These are phyloP conservation scores for Drosophila ananassae DNA, from an alignment of 1,140 invertebrate genomes.

Conservation along the genomic window DNA sequence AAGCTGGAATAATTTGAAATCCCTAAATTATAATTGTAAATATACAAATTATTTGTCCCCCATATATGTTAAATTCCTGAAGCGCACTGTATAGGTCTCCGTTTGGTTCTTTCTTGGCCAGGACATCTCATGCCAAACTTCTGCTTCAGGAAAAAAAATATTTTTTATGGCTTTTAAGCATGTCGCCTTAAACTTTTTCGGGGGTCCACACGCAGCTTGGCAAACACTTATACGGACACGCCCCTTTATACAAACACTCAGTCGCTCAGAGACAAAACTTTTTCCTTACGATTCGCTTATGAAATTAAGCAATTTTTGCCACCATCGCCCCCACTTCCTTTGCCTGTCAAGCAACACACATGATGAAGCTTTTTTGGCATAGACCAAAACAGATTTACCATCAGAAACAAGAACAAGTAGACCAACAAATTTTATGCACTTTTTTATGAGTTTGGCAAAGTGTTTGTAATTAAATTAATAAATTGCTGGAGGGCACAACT, in stretches of 20 bases:
- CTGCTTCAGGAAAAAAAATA: conserved; percentile 40
- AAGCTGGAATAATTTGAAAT: no score
- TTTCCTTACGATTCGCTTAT: conserved; percentile 76
- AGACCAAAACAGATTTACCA: conserved; percentile 67
- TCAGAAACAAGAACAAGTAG: conserved; percentile 32
- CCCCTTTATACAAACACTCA: conserved; percentile 2
- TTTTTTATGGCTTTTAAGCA: conserved; percentile 76
- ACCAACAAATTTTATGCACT: conserved; percentile 70
- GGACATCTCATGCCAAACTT: conserved; percentile 45
- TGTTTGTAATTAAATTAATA: conserved; percentile 77
- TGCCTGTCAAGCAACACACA: conserved; percentile 31
- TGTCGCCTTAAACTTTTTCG: conserved; percentile 43
- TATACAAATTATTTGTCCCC: neutral
- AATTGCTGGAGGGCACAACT: conserved; percentile 48
- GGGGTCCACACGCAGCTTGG: conserved; percentile 55
- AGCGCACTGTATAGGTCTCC: conserved; percentile 7
- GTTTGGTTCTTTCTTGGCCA: conserved; percentile 26
- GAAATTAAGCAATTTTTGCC: conserved; percentile 74
- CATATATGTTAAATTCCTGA: neutral
- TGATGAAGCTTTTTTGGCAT: conserved; percentile 55
- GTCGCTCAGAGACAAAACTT: conserved; percentile 54
- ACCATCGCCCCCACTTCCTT: neutral
- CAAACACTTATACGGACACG: conserved; percentile 10
- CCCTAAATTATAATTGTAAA: conserved; percentile 1
- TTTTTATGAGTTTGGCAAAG: conserved; percentile 71